Percentiles rank a stretch among this genome's conserved stretches.
These are phyloP conservation scores for Pseudorasbora parva DNA, from an alignment of 2,113 vertebrate genomes.

Conservation along the genomic window DNA sequence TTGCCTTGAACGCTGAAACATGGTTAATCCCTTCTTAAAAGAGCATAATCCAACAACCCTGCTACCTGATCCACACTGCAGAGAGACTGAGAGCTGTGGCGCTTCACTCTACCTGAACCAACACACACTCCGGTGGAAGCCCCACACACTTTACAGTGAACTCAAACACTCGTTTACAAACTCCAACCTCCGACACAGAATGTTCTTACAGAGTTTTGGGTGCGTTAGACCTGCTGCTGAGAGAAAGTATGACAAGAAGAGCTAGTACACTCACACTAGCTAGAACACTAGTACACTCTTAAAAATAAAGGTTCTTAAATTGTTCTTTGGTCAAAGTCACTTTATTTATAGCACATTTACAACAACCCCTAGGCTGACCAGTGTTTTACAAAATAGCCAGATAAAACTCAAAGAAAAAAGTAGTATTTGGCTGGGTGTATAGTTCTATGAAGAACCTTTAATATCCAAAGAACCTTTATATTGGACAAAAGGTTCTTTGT, in stretches of 20 bases:
- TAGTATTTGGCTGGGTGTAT: no score
- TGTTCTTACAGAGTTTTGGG: background rate
- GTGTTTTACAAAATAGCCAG: no score
- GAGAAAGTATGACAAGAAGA: background rate
- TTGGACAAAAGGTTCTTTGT: no score
- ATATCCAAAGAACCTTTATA: no score
- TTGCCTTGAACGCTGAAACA: slow-evolving; percentile 79
- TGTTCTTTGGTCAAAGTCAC: no score
- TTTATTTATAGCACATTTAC: no score
- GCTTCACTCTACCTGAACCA: slow-evolving; percentile 50
- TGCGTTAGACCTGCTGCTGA: background rate
- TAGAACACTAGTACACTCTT: no score
- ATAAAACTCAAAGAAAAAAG: no score
- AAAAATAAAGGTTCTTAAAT: no score
- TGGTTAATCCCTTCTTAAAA: slow-evolving; percentile 80
- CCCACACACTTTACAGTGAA: background rate
- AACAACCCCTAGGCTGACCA: no score
- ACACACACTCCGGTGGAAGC: slow-evolving; percentile 14
- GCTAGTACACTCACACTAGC: no score
- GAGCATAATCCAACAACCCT: slow-evolving; percentile 76
- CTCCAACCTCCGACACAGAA: background rate
- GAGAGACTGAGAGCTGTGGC: slow-evolving; percentile 44
- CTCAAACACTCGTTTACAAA: background rate
- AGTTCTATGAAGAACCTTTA: no score
- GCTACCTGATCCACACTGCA: slow-evolving; percentile 74